phyloP scores from a whole-genome alignment of 2,113 vertebrate genomes.

The Phalacrocorax carbo region DNA sequence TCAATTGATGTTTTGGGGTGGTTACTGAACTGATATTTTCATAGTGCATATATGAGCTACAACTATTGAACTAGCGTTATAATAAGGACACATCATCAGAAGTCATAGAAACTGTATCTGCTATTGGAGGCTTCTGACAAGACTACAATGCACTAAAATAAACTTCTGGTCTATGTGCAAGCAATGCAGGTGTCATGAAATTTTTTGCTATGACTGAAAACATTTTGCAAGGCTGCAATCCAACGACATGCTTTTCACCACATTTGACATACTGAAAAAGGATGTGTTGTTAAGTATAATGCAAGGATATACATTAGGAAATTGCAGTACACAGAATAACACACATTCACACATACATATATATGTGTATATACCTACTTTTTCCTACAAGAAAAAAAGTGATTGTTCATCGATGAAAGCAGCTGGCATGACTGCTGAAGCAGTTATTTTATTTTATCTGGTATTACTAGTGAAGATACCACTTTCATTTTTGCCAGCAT shows the following conservation, averaged over 20 bases:
- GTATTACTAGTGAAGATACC: slow-evolving; percentile 62
- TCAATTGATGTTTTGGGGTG: not conserved
- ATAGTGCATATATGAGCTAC: not conserved
- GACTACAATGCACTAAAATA: not conserved
- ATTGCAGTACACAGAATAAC: not conserved
- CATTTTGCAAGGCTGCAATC: not conserved
- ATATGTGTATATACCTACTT: not conserved
- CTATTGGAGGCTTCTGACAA: not conserved
- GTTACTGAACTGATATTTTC: not conserved
- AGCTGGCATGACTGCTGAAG: slow-evolving; percentile 43
- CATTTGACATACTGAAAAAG: not conserved
- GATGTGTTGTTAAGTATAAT: not conserved
- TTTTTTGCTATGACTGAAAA: not conserved
- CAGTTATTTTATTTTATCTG: slow-evolving; percentile 71
- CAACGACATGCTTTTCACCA: not conserved
- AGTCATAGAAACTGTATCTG: not conserved
- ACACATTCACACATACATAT: too few relatives aligned
- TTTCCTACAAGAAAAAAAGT: slow-evolving; percentile 31
- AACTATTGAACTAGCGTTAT: not conserved
- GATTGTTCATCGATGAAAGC: slow-evolving; percentile 55
- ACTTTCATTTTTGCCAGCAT: slow-evolving; percentile 77
- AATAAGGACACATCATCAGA: not conserved
- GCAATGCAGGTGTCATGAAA: not conserved
- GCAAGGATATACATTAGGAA: not conserved
- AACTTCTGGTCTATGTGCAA: not conserved